A percentile compares a stretch with the other conserved stretches of the same genome.
These are phyloP conservation scores for Sclerurus mexicanus DNA, from an alignment of 2,113 vertebrate genomes.

Conservation along the genomic window DNA sequence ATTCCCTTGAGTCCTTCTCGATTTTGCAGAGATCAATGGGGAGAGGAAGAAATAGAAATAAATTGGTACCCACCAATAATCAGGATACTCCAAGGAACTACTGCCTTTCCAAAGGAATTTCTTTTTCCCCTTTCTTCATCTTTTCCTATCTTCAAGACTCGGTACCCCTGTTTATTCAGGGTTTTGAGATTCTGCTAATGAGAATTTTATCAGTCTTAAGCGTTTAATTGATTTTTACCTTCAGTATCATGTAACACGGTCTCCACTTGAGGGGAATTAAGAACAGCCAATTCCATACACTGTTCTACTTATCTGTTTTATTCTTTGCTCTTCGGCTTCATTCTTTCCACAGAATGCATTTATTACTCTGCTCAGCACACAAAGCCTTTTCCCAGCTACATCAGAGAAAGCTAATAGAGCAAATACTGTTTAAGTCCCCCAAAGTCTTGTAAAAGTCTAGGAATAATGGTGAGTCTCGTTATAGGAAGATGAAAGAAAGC, in stretches of 20 bases:
- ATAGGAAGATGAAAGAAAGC: neutral
- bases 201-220: neutral
- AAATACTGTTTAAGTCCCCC: neutral
- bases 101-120: neutral
- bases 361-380: neutral
- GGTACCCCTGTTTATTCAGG: neutral
- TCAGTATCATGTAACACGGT: neutral
- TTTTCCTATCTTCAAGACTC: neutral
- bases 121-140: neutral
- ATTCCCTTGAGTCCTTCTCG: neutral
- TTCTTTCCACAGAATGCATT: neutral
- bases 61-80: neutral
- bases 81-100: neutral
- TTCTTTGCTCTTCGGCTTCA: neutral
- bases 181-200: neutral
- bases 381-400: neutral
- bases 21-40: neutral
- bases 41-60: neutral
- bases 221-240: constrained; percentile 14
- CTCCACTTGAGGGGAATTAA: neutral
- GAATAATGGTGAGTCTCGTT: neutral
- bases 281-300: neutral
- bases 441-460: constrained; percentile 3
- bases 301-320: neutral
- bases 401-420: neutral